Conservation (phyloP, 1,140 invertebrate species). For the Diploscapter pachys region DNA sequence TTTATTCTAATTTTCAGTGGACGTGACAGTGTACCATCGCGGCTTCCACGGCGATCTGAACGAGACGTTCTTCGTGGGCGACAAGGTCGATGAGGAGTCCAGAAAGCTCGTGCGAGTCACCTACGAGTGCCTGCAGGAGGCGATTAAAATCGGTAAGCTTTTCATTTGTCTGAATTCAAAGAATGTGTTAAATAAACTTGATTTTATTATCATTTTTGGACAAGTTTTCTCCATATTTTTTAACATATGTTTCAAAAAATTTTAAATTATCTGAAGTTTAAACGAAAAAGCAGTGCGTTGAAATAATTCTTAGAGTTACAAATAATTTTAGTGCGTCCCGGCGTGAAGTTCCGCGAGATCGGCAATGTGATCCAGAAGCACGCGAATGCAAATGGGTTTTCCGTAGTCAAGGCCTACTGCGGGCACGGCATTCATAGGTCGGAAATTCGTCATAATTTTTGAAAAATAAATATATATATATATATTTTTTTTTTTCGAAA, state of each 20-base stretch:
- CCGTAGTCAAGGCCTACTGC: conserved; percentile 93
- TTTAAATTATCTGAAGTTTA: too few relatives aligned
- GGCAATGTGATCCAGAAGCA: conserved; percentile 97
- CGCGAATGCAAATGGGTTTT: conserved; percentile 86
- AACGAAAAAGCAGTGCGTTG: neutral
- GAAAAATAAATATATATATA: too few relatives aligned
- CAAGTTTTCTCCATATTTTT: conserved; percentile 11
- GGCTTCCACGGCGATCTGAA: conserved; percentile 98
- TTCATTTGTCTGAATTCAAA: neutral
- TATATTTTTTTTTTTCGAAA: too few relatives aligned
- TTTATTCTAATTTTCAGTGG: conserved; percentile 68
- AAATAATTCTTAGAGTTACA: neutral
- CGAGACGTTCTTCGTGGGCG: conserved; percentile 92
- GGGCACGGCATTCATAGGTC: conserved; percentile 88
- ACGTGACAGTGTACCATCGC: conserved; percentile 93
- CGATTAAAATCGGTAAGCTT: conserved; percentile 79
- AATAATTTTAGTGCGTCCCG: conserved; percentile 72
- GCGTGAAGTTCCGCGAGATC: conserved; percentile 92
- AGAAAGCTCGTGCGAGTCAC: conserved; percentile 82
- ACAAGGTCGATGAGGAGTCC: conserved; percentile 73
- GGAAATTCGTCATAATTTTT: too few relatives aligned
- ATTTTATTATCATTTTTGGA: conserved; percentile 12
- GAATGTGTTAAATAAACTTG: too few relatives aligned
- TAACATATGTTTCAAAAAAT: neutral
- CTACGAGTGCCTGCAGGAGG: conserved; percentile 85